Evolutionary conservation across 2,888 invertebrate species (phyloP).

Genomic region (Craniophora ligustri): DNA sequence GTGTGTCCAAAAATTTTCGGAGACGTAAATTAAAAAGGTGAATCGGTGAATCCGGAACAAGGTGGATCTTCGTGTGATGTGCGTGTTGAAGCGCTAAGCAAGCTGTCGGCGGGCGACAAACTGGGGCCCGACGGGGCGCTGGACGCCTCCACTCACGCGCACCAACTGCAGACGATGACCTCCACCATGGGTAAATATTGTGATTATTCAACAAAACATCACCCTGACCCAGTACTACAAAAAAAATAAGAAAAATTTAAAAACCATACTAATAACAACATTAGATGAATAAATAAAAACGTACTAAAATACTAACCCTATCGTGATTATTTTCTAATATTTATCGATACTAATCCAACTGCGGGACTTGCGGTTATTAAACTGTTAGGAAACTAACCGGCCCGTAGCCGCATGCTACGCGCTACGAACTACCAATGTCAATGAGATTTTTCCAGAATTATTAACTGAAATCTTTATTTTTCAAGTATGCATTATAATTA

Average conservation of each 20-base stretch:
- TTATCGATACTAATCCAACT: slow-evolving; percentile 25
- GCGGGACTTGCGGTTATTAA: slow-evolving; percentile 6
- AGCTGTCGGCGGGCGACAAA: slow-evolving; percentile 83
- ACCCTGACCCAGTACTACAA: slow-evolving; percentile 13
- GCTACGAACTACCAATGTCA: slow-evolving; percentile 34
- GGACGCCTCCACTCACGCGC: slow-evolving; percentile 80
- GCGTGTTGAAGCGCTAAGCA: slow-evolving; percentile 74
- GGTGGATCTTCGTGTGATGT: slow-evolving; percentile 81
- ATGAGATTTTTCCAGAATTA: background rate
- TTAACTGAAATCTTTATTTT: background rate
- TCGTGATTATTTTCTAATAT: slow-evolving; percentile 19
- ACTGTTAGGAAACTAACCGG: slow-evolving; percentile 11
- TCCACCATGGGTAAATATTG: slow-evolving; percentile 86
- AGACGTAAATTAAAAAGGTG: slow-evolving; percentile 85
- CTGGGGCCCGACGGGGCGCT: slow-evolving; percentile 83
- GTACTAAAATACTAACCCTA: slow-evolving; percentile 14
- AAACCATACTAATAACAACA: background rate
- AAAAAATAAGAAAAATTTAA: background rate
- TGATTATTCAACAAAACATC: slow-evolving; percentile 35
- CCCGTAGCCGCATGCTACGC: slow-evolving; percentile 61
- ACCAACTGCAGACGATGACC: slow-evolving; percentile 86
- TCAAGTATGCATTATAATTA: too few relatives aligned
- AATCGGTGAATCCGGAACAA: slow-evolving; percentile 74
- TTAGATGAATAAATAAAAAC: background rate
- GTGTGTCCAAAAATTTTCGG: slow-evolving; percentile 78